Base-by-base conservation (phyloP, 2,888 invertebrate genomes). In the Pecten maximus region DNA sequence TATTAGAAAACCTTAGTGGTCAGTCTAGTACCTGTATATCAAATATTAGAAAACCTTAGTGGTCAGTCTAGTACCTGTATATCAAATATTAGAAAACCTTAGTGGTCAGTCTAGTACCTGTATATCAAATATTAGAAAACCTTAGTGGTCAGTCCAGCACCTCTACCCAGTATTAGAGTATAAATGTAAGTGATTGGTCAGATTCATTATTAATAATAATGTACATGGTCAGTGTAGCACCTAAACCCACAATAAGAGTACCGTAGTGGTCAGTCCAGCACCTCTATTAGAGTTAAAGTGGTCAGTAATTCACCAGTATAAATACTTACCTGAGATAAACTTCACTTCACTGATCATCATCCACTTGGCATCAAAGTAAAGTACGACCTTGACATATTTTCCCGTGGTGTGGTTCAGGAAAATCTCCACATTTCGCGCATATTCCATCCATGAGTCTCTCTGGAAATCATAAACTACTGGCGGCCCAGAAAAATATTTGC, bases 311-410 rank as follows among this genome's bases (percentile, higher is more conserved):
- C 10, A 74, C 40, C 23, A 12, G 0, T n/a, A 35, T n/a, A 35
- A 19, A 15, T 3, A 92, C 95, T 93, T 92, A 98, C 98, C 98
- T 95, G 98, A 98, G 95, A 98, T 98, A 96, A 99, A 99, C 91
- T 98, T 98, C 93, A 99, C 97, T 97, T 99, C 99, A 97, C 98
- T 98, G 95, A 99, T 97, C 97, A 99, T 98, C 94, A 99, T 98
- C 99, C 99, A 99, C 90, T 98, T 97, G 28, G 98, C 97, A 3
- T 98, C 98, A 96, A 98, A 99, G 94, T 97, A 97, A 89, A 99
- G 97, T 95, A 98, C 93, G 97, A 94, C 98, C 97, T 96, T 98
- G 91, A 99, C 98, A 97, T 98, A 98, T 95, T 98, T 97, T 40
- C 98, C 99, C 89, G 98, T 98, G 88, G 98, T 97, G 95, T 98